Evolutionary conservation across 2,113 vertebrate genomes (phyloP).

Genomic region (Bufo gargarizans): DNA sequence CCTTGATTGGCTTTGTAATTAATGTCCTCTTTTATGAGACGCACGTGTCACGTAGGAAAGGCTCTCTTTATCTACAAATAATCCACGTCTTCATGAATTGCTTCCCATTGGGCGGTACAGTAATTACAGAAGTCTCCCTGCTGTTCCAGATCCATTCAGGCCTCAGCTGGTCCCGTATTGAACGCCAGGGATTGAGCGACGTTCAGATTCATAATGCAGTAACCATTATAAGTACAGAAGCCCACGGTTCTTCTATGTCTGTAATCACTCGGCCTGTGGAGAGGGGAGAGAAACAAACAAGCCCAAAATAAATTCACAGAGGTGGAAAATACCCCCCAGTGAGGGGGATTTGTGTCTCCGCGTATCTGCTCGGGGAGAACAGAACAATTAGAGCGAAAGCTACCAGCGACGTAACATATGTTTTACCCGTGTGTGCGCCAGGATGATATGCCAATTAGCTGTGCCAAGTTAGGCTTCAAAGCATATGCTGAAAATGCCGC

Average conservation of each 20-base stretch:
- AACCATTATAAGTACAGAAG: background rate
- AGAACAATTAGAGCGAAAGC: background rate
- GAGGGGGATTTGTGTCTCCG: conserved; percentile 5
- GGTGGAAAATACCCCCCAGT: background rate
- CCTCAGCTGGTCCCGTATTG: background rate
- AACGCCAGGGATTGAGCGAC: background rate
- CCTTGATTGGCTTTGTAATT: background rate
- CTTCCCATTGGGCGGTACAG: too few species aligned
- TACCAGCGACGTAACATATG: conserved; percentile 36
- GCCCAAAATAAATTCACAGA: background rate
- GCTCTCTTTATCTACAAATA: background rate
- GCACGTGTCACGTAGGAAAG: background rate
- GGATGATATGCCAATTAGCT: background rate
- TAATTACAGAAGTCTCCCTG: background rate
- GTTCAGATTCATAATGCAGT: background rate
- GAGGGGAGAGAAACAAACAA: background rate
- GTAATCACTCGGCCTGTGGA: background rate
- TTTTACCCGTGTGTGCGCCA: conserved; percentile 7
- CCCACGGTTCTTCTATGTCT: background rate
- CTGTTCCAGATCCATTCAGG: background rate
- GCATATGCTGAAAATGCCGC: conserved; percentile 3
- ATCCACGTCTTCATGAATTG: background rate
- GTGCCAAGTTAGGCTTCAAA: conserved; percentile 6
- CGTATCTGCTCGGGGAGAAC: background rate
- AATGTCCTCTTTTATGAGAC: background rate